Base-by-base conservation (phyloP, 1,140 invertebrate species). In the Drosophila repleta region DNA sequence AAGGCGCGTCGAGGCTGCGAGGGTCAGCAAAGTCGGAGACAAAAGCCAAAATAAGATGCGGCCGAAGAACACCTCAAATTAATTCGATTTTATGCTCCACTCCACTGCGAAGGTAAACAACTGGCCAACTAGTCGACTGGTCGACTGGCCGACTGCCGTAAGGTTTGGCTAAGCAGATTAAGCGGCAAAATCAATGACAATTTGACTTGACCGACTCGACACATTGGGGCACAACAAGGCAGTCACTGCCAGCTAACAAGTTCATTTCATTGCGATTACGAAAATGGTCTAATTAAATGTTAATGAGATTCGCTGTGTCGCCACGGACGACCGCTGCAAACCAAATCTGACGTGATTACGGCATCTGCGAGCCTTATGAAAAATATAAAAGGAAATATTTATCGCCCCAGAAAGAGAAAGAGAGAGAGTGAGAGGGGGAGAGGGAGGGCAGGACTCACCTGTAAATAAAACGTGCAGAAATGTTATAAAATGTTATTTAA, bases 211-310 rank as follows among this genome's bases (percentile, higher is more conserved):
- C 70, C 74, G 63, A 81, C 66, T 72, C 63, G 21, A 15, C 41
- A 20, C 24, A 68, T 48, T 63, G 71, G 51, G 55, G 60, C 75
- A 4, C 2, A 29, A 78, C 74, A 81, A 85, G 67, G 49, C 43
- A 58, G 43, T 10, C 56, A 49, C 56, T 51, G 63, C 48, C 35
- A 57, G 74, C 77, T 65, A 78, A 81, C 73, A 85, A 87, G 70
- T 84, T 85, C 74, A 78, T 77, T 85, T 77, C 74, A 82, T 85
- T 78, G 69, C 64, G 66, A 76, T 69, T 52, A 76, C 64, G 58
- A 70, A 80, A 85, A 81, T 82, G 77, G 63, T 67, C 62, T 85
- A 85, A 85, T 85, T 85, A 85, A 85, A 87, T 85, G 82, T 78
- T 85, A 87, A 81, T 76, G 77, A 81, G 66, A 58, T 81, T 55